These are phyloP conservation scores for Taenaris catops DNA, from an alignment of 2,888 invertebrate genomes.

Conservation along the genomic window DNA sequence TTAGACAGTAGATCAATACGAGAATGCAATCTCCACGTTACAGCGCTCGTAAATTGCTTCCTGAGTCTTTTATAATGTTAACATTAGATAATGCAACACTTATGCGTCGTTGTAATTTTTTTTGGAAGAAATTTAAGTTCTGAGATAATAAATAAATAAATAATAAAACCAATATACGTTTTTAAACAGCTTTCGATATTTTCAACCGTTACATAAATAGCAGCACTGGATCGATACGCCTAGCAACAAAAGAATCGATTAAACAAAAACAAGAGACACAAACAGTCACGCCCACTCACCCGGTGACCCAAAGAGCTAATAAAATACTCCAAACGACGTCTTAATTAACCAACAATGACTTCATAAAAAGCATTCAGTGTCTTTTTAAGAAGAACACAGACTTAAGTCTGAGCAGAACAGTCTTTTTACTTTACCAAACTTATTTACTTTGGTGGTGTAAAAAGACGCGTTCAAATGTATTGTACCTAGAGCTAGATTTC, in stretches of 20 bases:
- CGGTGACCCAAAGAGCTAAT: slow-evolving; percentile 54
- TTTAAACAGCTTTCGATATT: slow-evolving; percentile 9
- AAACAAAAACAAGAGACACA: slow-evolving; percentile 31
- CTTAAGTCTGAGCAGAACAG: slow-evolving; percentile 4
- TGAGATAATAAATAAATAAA: too few species aligned
- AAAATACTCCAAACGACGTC: slow-evolving; percentile 44
- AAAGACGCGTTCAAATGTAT: too few species aligned
- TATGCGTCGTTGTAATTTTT: too few species aligned
- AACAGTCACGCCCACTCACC: slow-evolving; percentile 50
- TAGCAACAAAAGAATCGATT: slow-evolving; percentile 25
- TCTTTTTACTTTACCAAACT: too few species aligned
- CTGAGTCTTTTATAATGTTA: too few species aligned
- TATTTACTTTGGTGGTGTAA: too few species aligned
- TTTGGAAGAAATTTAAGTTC: too few species aligned
- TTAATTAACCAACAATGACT: slow-evolving; percentile 62
- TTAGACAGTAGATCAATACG: too few species aligned
- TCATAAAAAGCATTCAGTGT: slow-evolving; percentile 50
- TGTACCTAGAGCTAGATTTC: too few species aligned
- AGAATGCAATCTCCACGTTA: too few species aligned
- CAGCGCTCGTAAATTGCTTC: too few species aligned
- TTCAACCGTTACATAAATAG: slow-evolving; percentile 19
- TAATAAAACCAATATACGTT: slow-evolving; percentile 7
- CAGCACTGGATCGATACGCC: slow-evolving; percentile 16
- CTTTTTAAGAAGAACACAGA: slow-evolving; percentile 19
- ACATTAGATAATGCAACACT: too few species aligned